phyloP scores from a whole-genome alignment of 2,888 invertebrate genomes.

The Tetheella fluctuosa region DNA sequence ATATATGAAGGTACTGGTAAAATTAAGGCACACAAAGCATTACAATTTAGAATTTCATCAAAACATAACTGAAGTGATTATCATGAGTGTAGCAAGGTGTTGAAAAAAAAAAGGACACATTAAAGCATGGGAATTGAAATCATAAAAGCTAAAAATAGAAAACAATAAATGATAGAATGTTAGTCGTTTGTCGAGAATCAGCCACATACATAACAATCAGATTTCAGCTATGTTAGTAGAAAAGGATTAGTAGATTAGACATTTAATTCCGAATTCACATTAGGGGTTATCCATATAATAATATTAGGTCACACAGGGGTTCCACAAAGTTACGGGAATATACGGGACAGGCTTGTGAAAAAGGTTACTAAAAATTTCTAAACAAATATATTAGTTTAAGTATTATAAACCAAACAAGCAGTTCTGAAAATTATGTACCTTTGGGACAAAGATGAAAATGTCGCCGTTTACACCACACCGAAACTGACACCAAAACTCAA shows the following conservation, averaged over 20 bases:
- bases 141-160: slow-evolving; percentile 17
- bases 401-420: not conserved
- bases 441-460: not conserved
- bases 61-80: slow-evolving; percentile 81
- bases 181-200: slow-evolving; percentile 77
- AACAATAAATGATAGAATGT: slow-evolving; percentile 31
- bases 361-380: not conserved
- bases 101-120: slow-evolving; percentile 24
- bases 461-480: not conserved
- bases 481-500: too few species aligned
- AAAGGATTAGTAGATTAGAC: not conserved
- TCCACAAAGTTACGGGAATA: too few species aligned
- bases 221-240: slow-evolving; percentile 73
- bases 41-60: slow-evolving; percentile 33
- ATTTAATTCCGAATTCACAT: not conserved
- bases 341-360: not conserved
- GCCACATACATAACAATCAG: slow-evolving; percentile 81
- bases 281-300: slow-evolving; percentile 1
- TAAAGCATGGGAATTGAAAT: slow-evolving; percentile 26
- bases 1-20: not conserved
- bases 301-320: not conserved
- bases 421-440: not conserved
- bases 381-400: not conserved
- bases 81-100: slow-evolving; percentile 67
- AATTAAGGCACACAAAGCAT: slow-evolving; percentile 54